Evolutionary conservation across 35 echinoderm and acorn worm species (phyloP), one percentile per base, ranked within the genome.

Genomic region (Apostichopus japonicus): DNA sequence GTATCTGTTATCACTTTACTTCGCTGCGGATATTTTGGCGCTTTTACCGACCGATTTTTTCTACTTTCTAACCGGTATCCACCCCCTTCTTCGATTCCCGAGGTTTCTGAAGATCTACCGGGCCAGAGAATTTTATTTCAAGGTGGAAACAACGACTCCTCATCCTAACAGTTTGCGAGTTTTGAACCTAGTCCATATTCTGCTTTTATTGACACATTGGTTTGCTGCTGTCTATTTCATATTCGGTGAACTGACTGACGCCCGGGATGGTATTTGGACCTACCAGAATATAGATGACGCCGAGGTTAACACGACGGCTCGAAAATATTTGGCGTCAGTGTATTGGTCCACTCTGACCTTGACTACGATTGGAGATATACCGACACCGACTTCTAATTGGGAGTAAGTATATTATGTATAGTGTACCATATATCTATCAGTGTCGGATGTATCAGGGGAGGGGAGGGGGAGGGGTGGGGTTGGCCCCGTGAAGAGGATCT

Each of bases 261-360:
- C 51, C 52, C 5, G 10, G 11, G 89, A 91, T 6, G 89, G 89
- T 7, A 56, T 79, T 59, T 91, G 71, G 89, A 24, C 14, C 14
- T 57, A 91, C 17, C 71, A 54, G 4, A 77, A 91, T 51, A 72
- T 82, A 0, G 44, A 17, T 19, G 80, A 24, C 80, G 80, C 17
- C n/a, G 53, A 51, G 24, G 24, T 14, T 23, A 91, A 91, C 51
- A 84, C 95, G 5, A 91, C 92, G 10, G 16, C 84, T 17, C 90
- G 93, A 17, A 96, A 93, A 80, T 99, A 99, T 80, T 77, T 99
- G 16, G 59, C 72, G 67, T 99, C 95, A 13, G 93, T 99, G 44
- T 99, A 96, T 67, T 99, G 97, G 97, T 99, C 97, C 1, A 96
- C 95, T 5, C 33, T 96, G 23, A 99, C 97, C 4, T 78, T 99